Conservation (phyloP, 2,797 vertebrate species). For the Potorous gilbertii region DNA sequence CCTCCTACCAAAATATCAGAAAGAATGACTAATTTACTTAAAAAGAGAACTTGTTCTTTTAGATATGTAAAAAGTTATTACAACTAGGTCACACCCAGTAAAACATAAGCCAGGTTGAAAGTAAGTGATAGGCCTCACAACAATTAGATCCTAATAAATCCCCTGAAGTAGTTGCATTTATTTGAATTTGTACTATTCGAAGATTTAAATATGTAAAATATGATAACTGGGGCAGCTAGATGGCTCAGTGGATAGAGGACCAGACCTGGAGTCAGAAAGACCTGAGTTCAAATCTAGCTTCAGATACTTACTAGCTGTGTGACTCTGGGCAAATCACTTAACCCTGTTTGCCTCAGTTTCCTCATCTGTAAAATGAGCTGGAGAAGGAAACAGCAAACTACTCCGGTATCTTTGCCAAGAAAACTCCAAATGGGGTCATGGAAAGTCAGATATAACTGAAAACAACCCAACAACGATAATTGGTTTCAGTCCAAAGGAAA, state of each 20-base stretch:
- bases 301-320: not conserved
- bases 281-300: not conserved
- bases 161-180: not conserved
- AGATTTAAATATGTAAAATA: not conserved
- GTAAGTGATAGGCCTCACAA: not conserved
- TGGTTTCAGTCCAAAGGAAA: not conserved
- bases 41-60: conserved; percentile 21
- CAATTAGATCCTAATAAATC: not conserved
- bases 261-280: not conserved
- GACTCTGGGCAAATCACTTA: not conserved
- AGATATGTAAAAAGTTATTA: conserved; percentile 23
- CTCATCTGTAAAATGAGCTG: not conserved
- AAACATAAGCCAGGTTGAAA: not conserved
- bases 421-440: not conserved
- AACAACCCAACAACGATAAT: not conserved
- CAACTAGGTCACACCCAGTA: not conserved
- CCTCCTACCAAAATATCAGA: conserved; percentile 39
- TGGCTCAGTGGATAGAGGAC: not conserved
- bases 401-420: not conserved
- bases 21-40: conserved; percentile 18
- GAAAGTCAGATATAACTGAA: not conserved
- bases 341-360: not conserved
- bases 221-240: not conserved
- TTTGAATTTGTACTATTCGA: not conserved
- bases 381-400: not conserved